A percentile compares a stretch with the other conserved stretches of the same genome.
Conservation (phyloP, 1,140 invertebrate species). For the Panulirus ornatus region DNA sequence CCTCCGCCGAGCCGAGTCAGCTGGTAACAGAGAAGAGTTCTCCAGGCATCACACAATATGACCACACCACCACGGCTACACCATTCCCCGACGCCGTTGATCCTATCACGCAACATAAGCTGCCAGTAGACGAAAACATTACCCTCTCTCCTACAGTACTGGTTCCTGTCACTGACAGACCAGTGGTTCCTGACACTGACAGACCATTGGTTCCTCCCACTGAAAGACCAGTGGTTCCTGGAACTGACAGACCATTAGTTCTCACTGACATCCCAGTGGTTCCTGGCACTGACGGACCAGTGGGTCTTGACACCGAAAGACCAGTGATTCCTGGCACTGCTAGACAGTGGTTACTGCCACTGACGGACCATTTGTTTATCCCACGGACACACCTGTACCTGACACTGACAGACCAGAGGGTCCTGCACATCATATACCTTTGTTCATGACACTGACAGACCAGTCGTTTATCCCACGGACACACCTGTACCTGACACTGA, state of each 20-base stretch:
- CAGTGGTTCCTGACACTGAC: background rate
- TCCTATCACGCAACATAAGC: too few relatives aligned
- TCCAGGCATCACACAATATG: background rate
- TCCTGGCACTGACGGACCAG: background rate
- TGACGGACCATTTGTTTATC: background rate
- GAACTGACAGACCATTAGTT: conserved; percentile 11
- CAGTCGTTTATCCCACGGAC: too few relatives aligned
- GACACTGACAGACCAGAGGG: background rate
- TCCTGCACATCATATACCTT: background rate
- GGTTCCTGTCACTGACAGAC: conserved; percentile 20
- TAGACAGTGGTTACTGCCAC: background rate
- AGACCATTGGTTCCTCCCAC: too few relatives aligned
- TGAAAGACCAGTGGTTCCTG: background rate
- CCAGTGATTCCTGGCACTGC: background rate
- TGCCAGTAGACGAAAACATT: too few relatives aligned
- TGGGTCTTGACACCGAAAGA: background rate
- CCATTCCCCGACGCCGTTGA: too few relatives aligned
- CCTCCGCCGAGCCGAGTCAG: too few relatives aligned
- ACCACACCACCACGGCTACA: background rate
- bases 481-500: background rate
- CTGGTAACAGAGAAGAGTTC: too few relatives aligned
- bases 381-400: background rate
- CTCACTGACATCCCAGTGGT: too few relatives aligned
- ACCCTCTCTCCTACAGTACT: too few relatives aligned
- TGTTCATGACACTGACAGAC: too few relatives aligned